Evolutionary conservation across 2,113 vertebrate species (phyloP).

Genomic region (Marmota flaviventris): DNA sequence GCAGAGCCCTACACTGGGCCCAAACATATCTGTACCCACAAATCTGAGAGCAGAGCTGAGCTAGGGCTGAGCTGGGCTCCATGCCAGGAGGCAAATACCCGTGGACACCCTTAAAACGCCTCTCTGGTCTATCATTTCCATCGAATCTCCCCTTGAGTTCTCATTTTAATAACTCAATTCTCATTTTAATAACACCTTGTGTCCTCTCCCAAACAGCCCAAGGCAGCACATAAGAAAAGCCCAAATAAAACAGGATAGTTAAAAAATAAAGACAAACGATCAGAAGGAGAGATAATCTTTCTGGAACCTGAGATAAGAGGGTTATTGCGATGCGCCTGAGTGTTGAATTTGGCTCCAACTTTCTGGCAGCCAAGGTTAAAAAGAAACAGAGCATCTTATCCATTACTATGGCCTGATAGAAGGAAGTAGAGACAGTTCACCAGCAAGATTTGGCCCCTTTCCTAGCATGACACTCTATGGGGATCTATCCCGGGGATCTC

Average conservation of each 20-base stretch:
- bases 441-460: not conserved
- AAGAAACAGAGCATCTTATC: conserved; percentile 43
- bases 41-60: not conserved
- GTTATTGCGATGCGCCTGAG: not conserved
- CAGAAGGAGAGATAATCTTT: conserved; percentile 35
- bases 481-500: not conserved
- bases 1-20: not conserved
- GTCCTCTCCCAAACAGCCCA: conserved; percentile 34
- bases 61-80: not conserved
- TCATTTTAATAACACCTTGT: not conserved
- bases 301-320: conserved; percentile 44
- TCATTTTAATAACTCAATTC: conserved; percentile 72
- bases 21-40: not conserved
- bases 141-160: conserved; percentile 33
- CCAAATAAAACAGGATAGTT: conserved; percentile 33
- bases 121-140: conserved; percentile 35
- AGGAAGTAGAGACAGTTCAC: conserved; percentile 31
- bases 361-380: conserved; percentile 63
- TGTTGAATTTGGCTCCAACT: conserved; percentile 51
- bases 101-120: conserved; percentile 38
- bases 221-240: conserved; percentile 12
- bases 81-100: not conserved
- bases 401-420: not conserved
- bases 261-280: conserved; percentile 60
- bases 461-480: not conserved